Conservation (phyloP, 2,888 invertebrate genomes). For the Hoplodrina blanda region DNA sequence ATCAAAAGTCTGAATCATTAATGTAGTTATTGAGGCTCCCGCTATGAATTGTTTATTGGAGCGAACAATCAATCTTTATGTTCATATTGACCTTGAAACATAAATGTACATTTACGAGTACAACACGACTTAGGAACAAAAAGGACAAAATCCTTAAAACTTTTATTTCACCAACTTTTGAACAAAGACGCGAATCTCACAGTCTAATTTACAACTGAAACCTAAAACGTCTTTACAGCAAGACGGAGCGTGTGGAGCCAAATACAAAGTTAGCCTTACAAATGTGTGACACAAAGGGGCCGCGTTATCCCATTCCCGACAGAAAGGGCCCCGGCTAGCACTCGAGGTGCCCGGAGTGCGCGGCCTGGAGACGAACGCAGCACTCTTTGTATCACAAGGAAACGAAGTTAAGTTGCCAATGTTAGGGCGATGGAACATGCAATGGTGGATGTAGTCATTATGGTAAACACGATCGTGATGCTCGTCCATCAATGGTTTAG, state of each 20-base stretch:
- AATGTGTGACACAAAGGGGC: conserved; percentile 40
- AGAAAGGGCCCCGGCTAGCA: conserved; percentile 45
- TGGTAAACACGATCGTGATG: conserved; percentile 4
- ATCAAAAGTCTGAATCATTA: conserved; percentile 22
- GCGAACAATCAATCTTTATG: not conserved
- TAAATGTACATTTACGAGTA: conserved; percentile 2
- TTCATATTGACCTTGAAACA: not conserved
- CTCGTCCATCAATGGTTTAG: not conserved
- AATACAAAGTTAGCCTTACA: conserved; percentile 41
- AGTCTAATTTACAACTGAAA: conserved; percentile 34
- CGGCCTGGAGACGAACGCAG: not conserved
- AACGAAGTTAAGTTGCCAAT: conserved; percentile 21
- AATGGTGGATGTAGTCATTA: not conserved
- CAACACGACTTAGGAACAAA: not conserved
- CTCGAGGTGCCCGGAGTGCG: conserved; percentile 9
- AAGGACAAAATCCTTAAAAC: conserved; percentile 16
- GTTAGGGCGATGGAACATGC: not conserved
- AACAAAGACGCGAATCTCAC: conserved; percentile 8
- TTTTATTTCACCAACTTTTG: conserved; percentile 22
- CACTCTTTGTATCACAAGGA: conserved; percentile 12
- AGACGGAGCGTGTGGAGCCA: conserved; percentile 8
- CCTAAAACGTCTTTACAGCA: conserved; percentile 4
- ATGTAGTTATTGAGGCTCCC: conserved; percentile 20
- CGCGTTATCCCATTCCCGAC: conserved; percentile 60
- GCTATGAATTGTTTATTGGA: conserved; percentile 33